A percentile compares a stretch with the other conserved stretches of the same genome.
Conservation (phyloP, 1,140 invertebrate species). For the Scaptomyza hsui region DNA sequence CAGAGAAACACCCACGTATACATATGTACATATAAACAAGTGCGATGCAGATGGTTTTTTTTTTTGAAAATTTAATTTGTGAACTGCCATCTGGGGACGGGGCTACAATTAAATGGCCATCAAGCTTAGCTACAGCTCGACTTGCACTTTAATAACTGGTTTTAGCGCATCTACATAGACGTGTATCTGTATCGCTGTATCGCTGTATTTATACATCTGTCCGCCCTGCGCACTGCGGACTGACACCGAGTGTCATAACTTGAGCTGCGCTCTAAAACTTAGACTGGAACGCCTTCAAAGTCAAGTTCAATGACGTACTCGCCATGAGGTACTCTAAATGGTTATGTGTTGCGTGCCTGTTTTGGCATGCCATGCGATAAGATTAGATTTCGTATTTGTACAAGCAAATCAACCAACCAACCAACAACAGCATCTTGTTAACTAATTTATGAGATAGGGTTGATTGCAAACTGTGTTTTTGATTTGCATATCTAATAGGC, state of each 20-base stretch:
- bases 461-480: slow-evolving; percentile 27
- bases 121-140: slow-evolving; percentile 43
- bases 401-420: neutral
- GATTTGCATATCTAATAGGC: slow-evolving; percentile 52
- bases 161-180: slow-evolving; percentile 18
- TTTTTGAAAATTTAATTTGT: slow-evolving; percentile 34
- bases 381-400: slow-evolving; percentile 28
- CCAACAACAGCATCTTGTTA: slow-evolving; percentile 27
- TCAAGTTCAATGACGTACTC: slow-evolving; percentile 56
- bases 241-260: slow-evolving; percentile 54
- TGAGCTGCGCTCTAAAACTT: slow-evolving; percentile 33
- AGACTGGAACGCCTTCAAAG: slow-evolving; percentile 47
- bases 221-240: slow-evolving; percentile 27
- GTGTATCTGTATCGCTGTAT: slow-evolving; percentile 7
- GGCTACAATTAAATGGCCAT: slow-evolving; percentile 48
- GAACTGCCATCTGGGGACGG: slow-evolving; percentile 27
- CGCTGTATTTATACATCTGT: slow-evolving; percentile 35
- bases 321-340: slow-evolving; percentile 39
- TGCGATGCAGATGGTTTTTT: slow-evolving; percentile 37
- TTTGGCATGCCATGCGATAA: slow-evolving; percentile 38
- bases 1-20: slow-evolving; percentile 31
- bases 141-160: slow-evolving; percentile 51
- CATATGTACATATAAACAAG: slow-evolving; percentile 2
- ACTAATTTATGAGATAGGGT: slow-evolving; percentile 46
- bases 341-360: slow-evolving; percentile 16